Evolutionary conservation across 2,113 vertebrate genomes (phyloP).

Genomic region (Buteo buteo): DNA sequence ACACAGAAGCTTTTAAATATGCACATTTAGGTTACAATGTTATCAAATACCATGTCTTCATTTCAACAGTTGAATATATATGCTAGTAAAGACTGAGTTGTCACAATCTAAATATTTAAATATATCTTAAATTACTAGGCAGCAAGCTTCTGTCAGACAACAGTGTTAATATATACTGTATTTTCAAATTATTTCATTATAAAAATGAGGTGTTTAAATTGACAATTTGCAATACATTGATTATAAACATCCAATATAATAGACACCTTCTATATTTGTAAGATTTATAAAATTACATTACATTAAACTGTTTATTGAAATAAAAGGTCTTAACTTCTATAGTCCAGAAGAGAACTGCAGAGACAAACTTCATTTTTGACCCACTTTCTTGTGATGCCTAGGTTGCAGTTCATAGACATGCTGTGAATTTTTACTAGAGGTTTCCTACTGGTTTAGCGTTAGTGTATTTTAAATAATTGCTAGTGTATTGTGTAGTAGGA

Average conservation of each 20-base stretch:
- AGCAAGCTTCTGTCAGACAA: background rate
- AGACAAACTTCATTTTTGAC: background rate
- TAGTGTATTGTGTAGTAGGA: background rate
- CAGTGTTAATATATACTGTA: background rate
- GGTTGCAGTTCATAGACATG: background rate
- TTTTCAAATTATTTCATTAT: background rate
- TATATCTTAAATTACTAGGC: background rate
- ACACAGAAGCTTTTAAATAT: background rate
- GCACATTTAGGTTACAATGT: background rate
- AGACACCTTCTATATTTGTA: background rate
- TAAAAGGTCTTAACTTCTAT: background rate
- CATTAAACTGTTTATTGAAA: background rate
- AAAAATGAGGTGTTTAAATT: background rate
- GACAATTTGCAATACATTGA: background rate
- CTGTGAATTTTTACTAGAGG: background rate
- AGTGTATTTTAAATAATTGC: background rate
- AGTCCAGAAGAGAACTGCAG: background rate
- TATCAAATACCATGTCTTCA: background rate
- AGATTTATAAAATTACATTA: background rate
- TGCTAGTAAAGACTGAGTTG: background rate
- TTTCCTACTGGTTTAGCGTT: background rate
- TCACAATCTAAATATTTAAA: background rate
- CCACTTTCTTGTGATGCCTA: background rate
- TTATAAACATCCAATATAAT: background rate
- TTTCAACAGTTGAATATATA: background rate